Evolutionary conservation across 2,797 vertebrate species (phyloP), one percentile per base, ranked within the genome.

Genomic region (Nannoperca obscura): DNA sequence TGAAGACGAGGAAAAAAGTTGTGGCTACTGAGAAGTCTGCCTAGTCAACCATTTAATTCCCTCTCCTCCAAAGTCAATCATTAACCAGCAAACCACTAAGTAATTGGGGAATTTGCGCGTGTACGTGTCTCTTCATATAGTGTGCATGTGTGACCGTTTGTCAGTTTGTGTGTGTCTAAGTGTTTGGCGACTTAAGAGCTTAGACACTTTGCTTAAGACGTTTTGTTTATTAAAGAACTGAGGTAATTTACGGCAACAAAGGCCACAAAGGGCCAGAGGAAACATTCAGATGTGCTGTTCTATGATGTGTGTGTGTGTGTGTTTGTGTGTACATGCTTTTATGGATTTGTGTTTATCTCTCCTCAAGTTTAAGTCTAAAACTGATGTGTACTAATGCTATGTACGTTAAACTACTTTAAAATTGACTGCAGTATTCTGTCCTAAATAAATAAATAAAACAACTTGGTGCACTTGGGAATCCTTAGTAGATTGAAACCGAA

Each of bases 151-250:
- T 79, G 59, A 77, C 34, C 17, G 32, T 74, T 76, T 82, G 49
- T 65, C 7, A 3, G 42, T 67, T 52, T 55, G 44, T 54, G 76
- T 59, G 69, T 66, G 77, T 74, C 47, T 53, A 46, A 24, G 61
- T 64, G 63, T 59, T 34, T 13, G 64, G 44, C 62, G 81, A 85
- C 76, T 86, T 86, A 84, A 90, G 83, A 92, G 92, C 88, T 93
- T 84, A 88, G 84, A 82, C 87, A 75, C 64, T 87, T 89, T 88
- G 83, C 17, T 47, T 20, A 20, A 47, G 19, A 84, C 73, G 71
- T 91, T 91, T 92, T 88, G 80, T 89, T 92, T 93, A 93, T 94
- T 94, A 86, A 92, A 93, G 78, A 77, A 88, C 71, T 89, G 79
- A 87, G 62, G 84, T 88, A 87, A 94, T 93, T 91, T 92, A 85